Evolutionary conservation across 2,888 invertebrate species (phyloP).

Genomic region (Ochropleura plecta): DNA sequence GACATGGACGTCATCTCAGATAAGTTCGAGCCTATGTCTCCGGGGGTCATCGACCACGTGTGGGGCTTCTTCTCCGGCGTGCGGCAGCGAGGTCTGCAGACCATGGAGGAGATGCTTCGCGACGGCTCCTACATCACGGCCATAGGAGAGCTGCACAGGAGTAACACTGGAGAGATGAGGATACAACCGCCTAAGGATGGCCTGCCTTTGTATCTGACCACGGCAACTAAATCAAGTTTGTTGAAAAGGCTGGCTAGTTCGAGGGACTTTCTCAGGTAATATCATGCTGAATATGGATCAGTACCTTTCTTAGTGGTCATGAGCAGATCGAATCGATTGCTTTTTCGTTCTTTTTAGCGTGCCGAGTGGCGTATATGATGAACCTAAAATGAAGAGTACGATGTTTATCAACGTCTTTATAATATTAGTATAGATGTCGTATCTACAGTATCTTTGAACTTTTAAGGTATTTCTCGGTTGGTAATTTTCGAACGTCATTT

Average conservation of each 20-base stretch:
- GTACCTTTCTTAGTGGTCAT: background rate
- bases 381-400: no score
- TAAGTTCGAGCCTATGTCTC: conserved; percentile 94
- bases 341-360: no score
- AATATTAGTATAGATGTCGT: no score
- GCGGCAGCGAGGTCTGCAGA: conserved; percentile 95
- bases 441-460: no score
- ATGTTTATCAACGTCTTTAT: no score
- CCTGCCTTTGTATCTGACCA: conserved; percentile 94
- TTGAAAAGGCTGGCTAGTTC: conserved; percentile 93
- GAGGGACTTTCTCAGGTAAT: conserved; percentile 92
- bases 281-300: conserved; percentile 37
- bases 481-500: background rate
- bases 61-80: conserved; percentile 97
- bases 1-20: conserved; percentile 96
- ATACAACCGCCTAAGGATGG: conserved; percentile 94
- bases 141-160: conserved; percentile 93
- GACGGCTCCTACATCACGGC: conserved; percentile 95
- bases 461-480: background rate
- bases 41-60: conserved; percentile 94
- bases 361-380: no score
- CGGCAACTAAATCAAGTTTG: conserved; percentile 94
- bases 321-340: no score
- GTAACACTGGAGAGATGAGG: conserved; percentile 92
- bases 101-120: conserved; percentile 96